A percentile compares a stretch with the other conserved stretches of the same genome.
These are phyloP conservation scores for Prionailurus viverrinus DNA, from an alignment of 2,113 vertebrate genomes.

Conservation along the genomic window DNA sequence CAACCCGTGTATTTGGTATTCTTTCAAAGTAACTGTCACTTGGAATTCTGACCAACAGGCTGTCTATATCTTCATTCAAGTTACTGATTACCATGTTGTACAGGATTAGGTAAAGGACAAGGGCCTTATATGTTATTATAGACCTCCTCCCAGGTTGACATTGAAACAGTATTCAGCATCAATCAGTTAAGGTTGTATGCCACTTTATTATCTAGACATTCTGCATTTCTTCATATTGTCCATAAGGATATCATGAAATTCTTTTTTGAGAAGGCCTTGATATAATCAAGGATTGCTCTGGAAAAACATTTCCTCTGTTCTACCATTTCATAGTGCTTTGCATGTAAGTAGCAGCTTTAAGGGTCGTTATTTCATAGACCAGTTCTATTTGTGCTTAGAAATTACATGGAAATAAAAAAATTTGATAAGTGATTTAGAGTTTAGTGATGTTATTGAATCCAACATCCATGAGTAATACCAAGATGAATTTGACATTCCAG, in stretches of 20 bases:
- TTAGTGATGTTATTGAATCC: neutral
- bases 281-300: neutral
- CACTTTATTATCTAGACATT: neutral
- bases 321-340: conserved; percentile 41
- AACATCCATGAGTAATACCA: neutral
- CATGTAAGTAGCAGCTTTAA: neutral
- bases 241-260: conserved; percentile 6
- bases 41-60: neutral
- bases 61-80: neutral
- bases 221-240: conserved; percentile 44
- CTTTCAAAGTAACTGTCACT: neutral
- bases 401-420: conserved; percentile 37
- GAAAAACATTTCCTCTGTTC: conserved; percentile 29
- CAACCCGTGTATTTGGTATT: conserved; percentile 16
- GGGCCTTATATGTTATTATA: neutral
- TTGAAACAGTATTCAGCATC: neutral
- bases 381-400: conserved; percentile 6
- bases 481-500: neutral
- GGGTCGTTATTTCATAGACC: neutral
- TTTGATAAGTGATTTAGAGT: neutral
- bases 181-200: neutral
- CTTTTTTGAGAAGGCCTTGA: neutral
- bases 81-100: neutral
- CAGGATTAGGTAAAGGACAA: neutral
- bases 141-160: neutral